A percentile compares a stretch with the other conserved stretches of the same genome.
Evolutionary conservation across 2,888 invertebrate genomes (phyloP).

Genomic region (Ommatoiulus sabulosus): DNA sequence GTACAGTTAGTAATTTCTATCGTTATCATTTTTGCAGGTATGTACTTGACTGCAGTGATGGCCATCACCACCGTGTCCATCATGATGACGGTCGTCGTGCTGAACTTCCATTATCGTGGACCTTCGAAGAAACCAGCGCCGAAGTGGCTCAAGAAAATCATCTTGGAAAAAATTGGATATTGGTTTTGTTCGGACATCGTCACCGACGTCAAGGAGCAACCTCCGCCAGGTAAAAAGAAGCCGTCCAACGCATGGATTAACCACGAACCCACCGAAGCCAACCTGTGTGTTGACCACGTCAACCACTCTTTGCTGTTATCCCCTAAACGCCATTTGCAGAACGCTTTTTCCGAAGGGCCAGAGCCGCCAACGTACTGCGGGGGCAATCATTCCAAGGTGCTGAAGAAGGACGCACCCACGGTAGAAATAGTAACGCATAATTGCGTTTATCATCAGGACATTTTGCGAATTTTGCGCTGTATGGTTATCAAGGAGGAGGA

Average conservation of each 20-base stretch:
- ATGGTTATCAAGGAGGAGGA: conserved; percentile 48
- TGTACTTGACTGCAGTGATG: conserved; percentile 55
- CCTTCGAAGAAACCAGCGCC: conserved; percentile 48
- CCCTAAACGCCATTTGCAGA: conserved; percentile 5
- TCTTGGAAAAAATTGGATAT: conserved; percentile 18
- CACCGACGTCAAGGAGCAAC: not conserved
- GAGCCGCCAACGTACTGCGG: not conserved
- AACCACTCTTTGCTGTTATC: conserved; percentile 13
- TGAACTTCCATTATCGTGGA: conserved; percentile 54
- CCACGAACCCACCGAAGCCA: not conserved
- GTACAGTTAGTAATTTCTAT: too few species aligned
- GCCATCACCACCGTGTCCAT: conserved; percentile 51
- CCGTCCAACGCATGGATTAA: not conserved
- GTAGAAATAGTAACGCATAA: conserved; percentile 6
- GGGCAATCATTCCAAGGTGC: not conserved
- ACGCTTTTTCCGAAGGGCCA: not conserved
- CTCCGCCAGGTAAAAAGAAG: not conserved
- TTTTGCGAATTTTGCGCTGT: conserved; percentile 22
- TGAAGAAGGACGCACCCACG: not conserved
- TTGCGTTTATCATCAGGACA: conserved; percentile 49
- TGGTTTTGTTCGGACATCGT: conserved; percentile 56
- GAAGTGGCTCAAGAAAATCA: conserved; percentile 41
- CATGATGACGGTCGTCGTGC: conserved; percentile 54
- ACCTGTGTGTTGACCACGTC: not conserved
- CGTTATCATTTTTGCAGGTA: conserved; percentile 58